Conservation (phyloP, 2,888 invertebrate species). For the Melieria crassipennis region DNA sequence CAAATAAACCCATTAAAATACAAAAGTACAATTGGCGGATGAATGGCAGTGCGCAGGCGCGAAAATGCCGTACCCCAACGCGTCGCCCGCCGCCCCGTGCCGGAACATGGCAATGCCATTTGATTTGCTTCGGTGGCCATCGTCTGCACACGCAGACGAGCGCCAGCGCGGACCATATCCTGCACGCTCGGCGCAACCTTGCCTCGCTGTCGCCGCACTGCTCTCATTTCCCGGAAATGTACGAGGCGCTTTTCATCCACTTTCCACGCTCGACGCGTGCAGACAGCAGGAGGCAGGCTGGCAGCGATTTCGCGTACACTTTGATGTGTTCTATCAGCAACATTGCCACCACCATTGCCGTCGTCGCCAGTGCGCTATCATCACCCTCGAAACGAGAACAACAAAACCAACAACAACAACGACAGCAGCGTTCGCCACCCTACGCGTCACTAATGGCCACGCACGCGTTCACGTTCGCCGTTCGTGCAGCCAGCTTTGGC, state of each 20-base stretch:
- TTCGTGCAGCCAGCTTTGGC: background rate
- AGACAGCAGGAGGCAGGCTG: background rate
- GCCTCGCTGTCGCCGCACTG: background rate
- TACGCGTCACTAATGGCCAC: background rate
- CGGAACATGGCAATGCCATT: no score
- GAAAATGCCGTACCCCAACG: no score
- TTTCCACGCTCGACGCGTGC: conserved; percentile 47
- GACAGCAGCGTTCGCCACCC: conserved; percentile 38
- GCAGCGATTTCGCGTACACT: background rate
- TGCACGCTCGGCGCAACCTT: no score
- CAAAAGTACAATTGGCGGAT: no score
- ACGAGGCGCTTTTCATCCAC: conserved; percentile 56
- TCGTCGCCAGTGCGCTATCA: conserved; percentile 29
- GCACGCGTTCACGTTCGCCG: background rate
- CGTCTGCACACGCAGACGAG: no score
- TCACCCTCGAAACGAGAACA: conserved; percentile 22
- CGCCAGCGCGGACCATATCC: no score
- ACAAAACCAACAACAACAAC: conserved; percentile 41
- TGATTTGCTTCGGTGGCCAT: no score
- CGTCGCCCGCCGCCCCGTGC: no score
- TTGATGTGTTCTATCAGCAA: conserved; percentile 25
- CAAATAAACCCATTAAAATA: no score
- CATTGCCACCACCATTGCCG: conserved; percentile 29
- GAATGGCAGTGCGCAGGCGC: no score
- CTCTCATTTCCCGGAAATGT: background rate